Evolutionary conservation across 1,140 invertebrate genomes (phyloP), one percentile per base, ranked within the genome.

Genomic region (Adoxophyes honmai): DNA sequence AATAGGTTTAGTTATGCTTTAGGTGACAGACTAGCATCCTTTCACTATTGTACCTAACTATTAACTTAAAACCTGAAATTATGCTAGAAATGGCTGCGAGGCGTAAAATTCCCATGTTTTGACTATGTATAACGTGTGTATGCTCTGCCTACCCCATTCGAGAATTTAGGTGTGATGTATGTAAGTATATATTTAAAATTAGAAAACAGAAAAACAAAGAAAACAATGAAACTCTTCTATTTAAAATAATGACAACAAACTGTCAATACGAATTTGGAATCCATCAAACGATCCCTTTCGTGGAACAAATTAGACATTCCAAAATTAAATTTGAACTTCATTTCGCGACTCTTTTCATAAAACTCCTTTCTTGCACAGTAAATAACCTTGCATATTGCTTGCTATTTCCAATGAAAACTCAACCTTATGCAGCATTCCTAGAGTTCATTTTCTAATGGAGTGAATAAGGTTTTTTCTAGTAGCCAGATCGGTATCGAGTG

Each of bases 261-360:
- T 21, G 18, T 28, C 18, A 28, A 42, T 10, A 4, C 48, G 7
- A 8, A n/a, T 51, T 34, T 39, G 33, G 37, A 54, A 54, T 36
- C 34, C 56, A 14, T 11, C 42, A 57, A 62, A 69, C 62, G 67
- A 66, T 68, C 59, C 68, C 36, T 70, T 74, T 70, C 57, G 52
- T 60, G 39, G 67, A 66, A 62, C 66, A 68, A 68, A 66, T 48
- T 48, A 75, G 72, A 78, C 73, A 68, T 69, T 72, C 59, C 68
- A 55, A 74, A 81, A 83, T 86, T 72, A 80, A 86, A 82, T 80
- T 48, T 73, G 75, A 81, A 81, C 73, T 48, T 83, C 77, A 80
- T 86, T 83, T 78, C 69, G 66, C 66, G 69, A 73, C 68, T 78
- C 70, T 68, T 75, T 80, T 81, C 63, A 73, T 71, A 69, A 70